Percentiles rank a stretch among this genome's conserved stretches.
Conservation (phyloP, 2,888 invertebrate species). For the Dioctria linearis region DNA sequence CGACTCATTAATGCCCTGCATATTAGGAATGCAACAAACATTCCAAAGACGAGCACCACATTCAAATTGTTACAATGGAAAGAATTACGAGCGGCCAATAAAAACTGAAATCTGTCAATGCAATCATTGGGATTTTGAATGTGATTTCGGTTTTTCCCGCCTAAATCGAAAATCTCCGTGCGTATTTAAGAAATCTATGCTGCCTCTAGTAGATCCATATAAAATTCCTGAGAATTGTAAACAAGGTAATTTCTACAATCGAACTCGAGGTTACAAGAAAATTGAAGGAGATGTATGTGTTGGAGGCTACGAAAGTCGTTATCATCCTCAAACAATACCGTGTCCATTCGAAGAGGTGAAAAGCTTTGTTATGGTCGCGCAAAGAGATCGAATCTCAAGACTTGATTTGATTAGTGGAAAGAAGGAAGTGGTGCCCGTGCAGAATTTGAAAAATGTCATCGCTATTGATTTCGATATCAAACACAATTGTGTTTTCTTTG, state of each 20-base stretch:
- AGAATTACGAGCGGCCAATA: constrained; percentile 80
- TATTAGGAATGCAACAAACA: constrained; percentile 83
- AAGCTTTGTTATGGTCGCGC: constrained; percentile 86
- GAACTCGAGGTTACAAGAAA: constrained; percentile 90
- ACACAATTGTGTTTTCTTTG: constrained; percentile 91
- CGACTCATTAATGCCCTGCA: constrained; percentile 77
- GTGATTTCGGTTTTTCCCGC: constrained; percentile 84
- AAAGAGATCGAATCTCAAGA: constrained; percentile 82
- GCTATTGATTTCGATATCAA: constrained; percentile 89
- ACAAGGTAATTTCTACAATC: constrained; percentile 82
- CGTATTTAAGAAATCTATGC: constrained; percentile 75
- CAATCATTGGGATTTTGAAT: constrained; percentile 86
- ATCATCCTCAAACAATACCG: constrained; percentile 79
- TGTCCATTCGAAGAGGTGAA: constrained; percentile 79
- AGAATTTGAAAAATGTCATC: constrained; percentile 83
- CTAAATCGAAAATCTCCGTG: constrained; percentile 76
- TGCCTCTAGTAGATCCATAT: constrained; percentile 76
- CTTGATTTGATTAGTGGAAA: constrained; percentile 76
- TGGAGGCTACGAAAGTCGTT: constrained; percentile 81
- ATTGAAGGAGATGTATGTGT: constrained; percentile 86
- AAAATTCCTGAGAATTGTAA: constrained; percentile 78
- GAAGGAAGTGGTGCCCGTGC: constrained; percentile 78
- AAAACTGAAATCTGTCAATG: constrained; percentile 84
- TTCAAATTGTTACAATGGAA: constrained; percentile 86
- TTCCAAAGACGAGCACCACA: constrained; percentile 83